Evolutionary conservation across 2,888 invertebrate genomes (phyloP).

Genomic region (Drosophila tanythrix): DNA sequence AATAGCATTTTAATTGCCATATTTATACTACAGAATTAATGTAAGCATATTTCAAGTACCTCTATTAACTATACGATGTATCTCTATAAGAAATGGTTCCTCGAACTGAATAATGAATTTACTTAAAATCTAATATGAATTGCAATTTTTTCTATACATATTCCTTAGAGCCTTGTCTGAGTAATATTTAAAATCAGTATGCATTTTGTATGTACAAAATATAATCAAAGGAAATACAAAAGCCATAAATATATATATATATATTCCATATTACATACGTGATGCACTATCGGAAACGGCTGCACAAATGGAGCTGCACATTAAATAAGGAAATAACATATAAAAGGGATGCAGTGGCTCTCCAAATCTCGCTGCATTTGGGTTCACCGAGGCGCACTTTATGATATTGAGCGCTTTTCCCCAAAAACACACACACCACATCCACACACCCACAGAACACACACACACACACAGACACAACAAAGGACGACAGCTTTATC

Average conservation of each 20-base stretch:
- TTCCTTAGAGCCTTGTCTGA: not conserved
- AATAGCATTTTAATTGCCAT: constrained; percentile 22
- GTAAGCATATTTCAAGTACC: not conserved
- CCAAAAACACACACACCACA: constrained; percentile 4
- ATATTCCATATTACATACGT: not conserved
- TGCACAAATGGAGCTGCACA: constrained; percentile 19
- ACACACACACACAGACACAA: constrained; percentile 10
- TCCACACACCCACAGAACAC: not conserved
- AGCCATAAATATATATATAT: too few relatives aligned
- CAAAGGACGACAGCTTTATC: constrained; percentile 73
- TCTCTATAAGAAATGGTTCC: not conserved
- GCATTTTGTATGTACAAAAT: not conserved
- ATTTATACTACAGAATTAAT: not conserved
- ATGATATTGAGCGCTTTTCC: constrained; percentile 48
- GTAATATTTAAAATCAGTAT: not conserved
- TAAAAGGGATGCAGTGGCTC: constrained; percentile 45
- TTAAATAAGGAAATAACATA: constrained; percentile 41
- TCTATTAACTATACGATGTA: not conserved
- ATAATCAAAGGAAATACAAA: not conserved
- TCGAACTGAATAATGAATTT: not conserved
- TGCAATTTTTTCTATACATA: not conserved
- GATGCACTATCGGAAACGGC: constrained; percentile 8
- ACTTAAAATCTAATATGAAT: not conserved
- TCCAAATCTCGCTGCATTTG: constrained; percentile 51
- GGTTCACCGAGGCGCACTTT: constrained; percentile 55